Evolutionary conservation across 2,888 invertebrate species (phyloP).

Genomic region (Drosophila meridionalis): DNA sequence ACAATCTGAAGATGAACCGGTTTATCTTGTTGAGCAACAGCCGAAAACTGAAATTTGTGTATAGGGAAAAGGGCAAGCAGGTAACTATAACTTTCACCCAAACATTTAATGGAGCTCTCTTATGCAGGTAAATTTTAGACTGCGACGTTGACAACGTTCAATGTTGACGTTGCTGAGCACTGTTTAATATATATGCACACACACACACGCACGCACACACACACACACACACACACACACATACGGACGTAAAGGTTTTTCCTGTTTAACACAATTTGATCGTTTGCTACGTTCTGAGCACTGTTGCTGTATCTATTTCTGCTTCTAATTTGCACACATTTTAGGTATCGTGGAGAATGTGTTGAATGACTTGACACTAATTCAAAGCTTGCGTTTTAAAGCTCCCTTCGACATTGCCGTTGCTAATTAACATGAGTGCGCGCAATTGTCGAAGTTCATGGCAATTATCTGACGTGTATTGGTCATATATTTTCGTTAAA

Average conservation of each 20-base stretch:
- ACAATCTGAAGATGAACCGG: slow-evolving; percentile 41
- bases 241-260: slow-evolving; percentile 24
- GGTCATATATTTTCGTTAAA: slow-evolving; percentile 22
- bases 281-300: slow-evolving; percentile 12
- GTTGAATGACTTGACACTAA: slow-evolving; percentile 65
- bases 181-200: slow-evolving; percentile 11
- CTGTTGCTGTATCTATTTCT: slow-evolving; percentile 27
- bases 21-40: slow-evolving; percentile 36
- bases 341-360: slow-evolving; percentile 25
- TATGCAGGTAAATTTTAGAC: slow-evolving; percentile 44
- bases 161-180: slow-evolving; percentile 25
- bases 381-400: slow-evolving; percentile 44
- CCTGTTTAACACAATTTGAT: slow-evolving; percentile 39
- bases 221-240: background rate
- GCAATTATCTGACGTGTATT: slow-evolving; percentile 52
- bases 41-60: slow-evolving; percentile 21
- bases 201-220: background rate
- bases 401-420: slow-evolving; percentile 30
- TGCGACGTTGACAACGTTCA: slow-evolving; percentile 29
- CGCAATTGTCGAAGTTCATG: slow-evolving; percentile 61
- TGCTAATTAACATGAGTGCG: slow-evolving; percentile 56
- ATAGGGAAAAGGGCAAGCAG: slow-evolving; percentile 50
- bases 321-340: slow-evolving; percentile 63
- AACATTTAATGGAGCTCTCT: slow-evolving; percentile 17
- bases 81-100: slow-evolving; percentile 65